Evolutionary conservation across 2,797 vertebrate species (phyloP), one percentile per base, ranked within the genome.

Genomic region (Crocidura indochinensis): DNA sequence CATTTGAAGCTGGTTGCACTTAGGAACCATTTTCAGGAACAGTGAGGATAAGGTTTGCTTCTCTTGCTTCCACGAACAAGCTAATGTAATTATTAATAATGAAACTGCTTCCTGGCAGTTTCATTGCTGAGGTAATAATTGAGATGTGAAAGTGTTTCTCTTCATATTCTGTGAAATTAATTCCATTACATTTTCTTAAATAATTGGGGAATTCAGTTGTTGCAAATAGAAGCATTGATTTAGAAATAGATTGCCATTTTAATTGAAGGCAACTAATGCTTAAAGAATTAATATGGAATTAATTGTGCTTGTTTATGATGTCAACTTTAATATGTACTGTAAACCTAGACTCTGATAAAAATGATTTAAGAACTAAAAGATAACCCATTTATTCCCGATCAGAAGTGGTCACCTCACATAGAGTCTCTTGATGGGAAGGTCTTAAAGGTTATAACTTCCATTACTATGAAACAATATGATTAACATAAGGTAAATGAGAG

Each of bases 251-350:
- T 38, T 27, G 10, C 3, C 72, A 74, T 24, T 84, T 77, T n/a
- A 74, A 6, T 15, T 51, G 10, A 2, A 64, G 38, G 47, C 7
- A 75, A 53, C 0, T 78, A n/a, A 56, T 29, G 29, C 49, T 56
- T 14, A 56, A 56, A 87, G 24, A 88, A 67, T 56, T 56, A 56
- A 90, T n/a, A 24, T 84, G 8, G 10, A 12, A 80, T 78, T 82
- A 27, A 10, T 76, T 64, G 76, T 71, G 19, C 38, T 84, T 81
- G 4, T 0, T 46, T 79, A 38, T 4, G 29, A 5, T 27, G 24
- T 56, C 64, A 82, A 10, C 89, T 65, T 47, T 44, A 24, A 71
- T 5, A 46, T 77, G 6, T 27, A 68, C 4, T 72, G 60, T 38
- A 62, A 29, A 75, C 6, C 46, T 14, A 77, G 12, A 24, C 22